A percentile compares a stretch with the other conserved stretches of the same genome.
These are phyloP conservation scores for Theretra japonica DNA, from an alignment of 2,888 invertebrate species.

Conservation along the genomic window DNA sequence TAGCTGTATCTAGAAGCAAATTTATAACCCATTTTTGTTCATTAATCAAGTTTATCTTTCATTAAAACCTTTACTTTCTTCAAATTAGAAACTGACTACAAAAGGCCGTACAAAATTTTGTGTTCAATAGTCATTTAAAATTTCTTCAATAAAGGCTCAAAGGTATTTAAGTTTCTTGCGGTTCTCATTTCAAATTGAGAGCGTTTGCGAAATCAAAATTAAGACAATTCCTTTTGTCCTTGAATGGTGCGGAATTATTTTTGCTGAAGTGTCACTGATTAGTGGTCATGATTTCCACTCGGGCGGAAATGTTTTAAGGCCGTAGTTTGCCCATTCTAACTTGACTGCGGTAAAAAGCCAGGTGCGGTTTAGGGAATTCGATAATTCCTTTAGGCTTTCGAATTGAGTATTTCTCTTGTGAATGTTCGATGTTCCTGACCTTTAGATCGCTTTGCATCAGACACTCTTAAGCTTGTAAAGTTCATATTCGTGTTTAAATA, in stretches of 20 bases:
- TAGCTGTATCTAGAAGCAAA: not conserved
- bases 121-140: not conserved
- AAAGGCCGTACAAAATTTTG: not conserved
- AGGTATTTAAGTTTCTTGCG: slow-evolving; percentile 13
- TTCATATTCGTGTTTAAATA: not conserved
- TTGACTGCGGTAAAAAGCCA: slow-evolving; percentile 14
- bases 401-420: not conserved
- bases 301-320: slow-evolving; percentile 33
- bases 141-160: slow-evolving; percentile 15
- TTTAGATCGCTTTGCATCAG: not conserved
- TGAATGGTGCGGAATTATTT: slow-evolving; percentile 36
- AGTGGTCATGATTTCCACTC: slow-evolving; percentile 35
- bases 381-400: slow-evolving; percentile 1
- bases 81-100: not conserved
- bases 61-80: too few relatives aligned
- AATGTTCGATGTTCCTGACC: not conserved
- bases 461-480: not conserved
- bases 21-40: not conserved
- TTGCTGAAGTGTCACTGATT: slow-evolving; percentile 33
- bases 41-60: too few relatives aligned
- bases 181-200: slow-evolving; percentile 13
- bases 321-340: slow-evolving; percentile 23
- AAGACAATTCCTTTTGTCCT: slow-evolving; percentile 40
- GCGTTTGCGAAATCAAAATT: slow-evolving; percentile 37
- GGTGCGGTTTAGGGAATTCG: slow-evolving; percentile 18